Evolutionary conservation across 2,888 invertebrate genomes (phyloP).

Genomic region (Margaritifera margaritifera): DNA sequence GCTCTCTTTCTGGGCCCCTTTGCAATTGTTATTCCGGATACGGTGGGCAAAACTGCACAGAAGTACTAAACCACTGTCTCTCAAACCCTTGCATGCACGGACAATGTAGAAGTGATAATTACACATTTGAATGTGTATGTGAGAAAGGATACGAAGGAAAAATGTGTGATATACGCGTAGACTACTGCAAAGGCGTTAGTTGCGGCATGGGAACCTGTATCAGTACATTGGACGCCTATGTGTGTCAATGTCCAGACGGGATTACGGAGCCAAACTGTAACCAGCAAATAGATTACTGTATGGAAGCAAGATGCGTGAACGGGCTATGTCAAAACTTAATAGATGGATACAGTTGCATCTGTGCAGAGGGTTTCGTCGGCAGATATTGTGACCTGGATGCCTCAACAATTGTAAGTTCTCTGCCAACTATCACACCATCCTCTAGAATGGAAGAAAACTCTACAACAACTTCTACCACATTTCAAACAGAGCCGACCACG

Average conservation of each 20-base stretch:
- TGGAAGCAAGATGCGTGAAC: conserved; percentile 14
- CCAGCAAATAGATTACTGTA: conserved; percentile 19
- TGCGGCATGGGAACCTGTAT: conserved; percentile 37
- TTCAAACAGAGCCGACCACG: not conserved
- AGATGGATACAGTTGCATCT: conserved; percentile 19
- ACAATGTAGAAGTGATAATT: too few species aligned
- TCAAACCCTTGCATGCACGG: too few species aligned
- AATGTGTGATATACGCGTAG: conserved; percentile 5
- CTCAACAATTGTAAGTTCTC: not conserved
- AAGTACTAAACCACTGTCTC: too few species aligned
- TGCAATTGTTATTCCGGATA: too few species aligned
- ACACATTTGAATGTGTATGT: too few species aligned
- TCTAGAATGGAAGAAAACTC: not conserved
- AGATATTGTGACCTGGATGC: conserved; percentile 9
- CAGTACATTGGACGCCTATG: conserved; percentile 11
- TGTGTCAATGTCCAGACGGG: conserved; percentile 18
- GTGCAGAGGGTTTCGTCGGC: conserved; percentile 25
- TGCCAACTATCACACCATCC: conserved; percentile 2
- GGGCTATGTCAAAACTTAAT: conserved; percentile 23
- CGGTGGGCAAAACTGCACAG: too few species aligned
- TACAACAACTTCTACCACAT: conserved; percentile 2
- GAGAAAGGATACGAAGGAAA: too few species aligned
- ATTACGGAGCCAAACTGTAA: conserved; percentile 13
- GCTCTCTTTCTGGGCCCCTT: too few species aligned
- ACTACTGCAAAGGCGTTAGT: conserved; percentile 21